phyloP scores from a whole-genome alignment of 2,113 vertebrate genomes.

The Apeltes quadracus region DNA sequence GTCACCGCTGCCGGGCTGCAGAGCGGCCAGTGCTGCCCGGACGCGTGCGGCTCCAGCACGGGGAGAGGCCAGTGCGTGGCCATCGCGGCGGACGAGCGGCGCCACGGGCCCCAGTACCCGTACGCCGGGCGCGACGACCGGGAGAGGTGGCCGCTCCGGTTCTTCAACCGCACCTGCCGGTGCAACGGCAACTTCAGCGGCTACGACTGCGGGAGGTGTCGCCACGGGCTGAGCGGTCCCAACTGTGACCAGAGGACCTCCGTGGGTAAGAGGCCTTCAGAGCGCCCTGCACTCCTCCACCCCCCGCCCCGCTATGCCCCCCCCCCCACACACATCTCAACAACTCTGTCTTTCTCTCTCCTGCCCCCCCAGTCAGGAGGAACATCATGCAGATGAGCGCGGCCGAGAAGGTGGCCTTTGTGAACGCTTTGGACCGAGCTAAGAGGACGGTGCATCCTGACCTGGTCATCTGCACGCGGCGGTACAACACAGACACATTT shows the following conservation, averaged over 20 bases:
- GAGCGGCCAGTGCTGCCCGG: constrained; percentile 90
- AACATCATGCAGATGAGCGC: constrained; percentile 87
- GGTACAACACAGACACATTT: constrained; percentile 76
- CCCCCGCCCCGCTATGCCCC: too few species aligned
- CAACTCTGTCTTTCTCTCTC: constrained; percentile 7
- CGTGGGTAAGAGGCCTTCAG: too few species aligned
- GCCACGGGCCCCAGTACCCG: constrained; percentile 90
- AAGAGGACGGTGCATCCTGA: constrained; percentile 90
- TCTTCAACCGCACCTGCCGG: constrained; percentile 91
- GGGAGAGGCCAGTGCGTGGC: constrained; percentile 87
- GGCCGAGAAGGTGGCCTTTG: constrained; percentile 84
- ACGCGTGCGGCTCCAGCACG: constrained; percentile 85
- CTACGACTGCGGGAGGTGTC: constrained; percentile 88
- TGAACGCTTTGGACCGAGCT: constrained; percentile 87
- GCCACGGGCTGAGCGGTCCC: constrained; percentile 85
- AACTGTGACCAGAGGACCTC: constrained; percentile 84
- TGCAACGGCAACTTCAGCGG: constrained; percentile 91
- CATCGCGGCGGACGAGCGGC: constrained; percentile 82
- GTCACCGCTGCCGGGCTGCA: constrained; percentile 78
- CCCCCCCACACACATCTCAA: constrained; percentile 1
- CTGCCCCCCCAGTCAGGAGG: constrained; percentile 83
- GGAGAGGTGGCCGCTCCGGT: constrained; percentile 90
- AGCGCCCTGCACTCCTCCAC: too few species aligned
- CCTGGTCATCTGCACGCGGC: constrained; percentile 89
- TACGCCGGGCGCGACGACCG: constrained; percentile 91